phyloP scores from a whole-genome alignment of 2,888 invertebrate species.

The Hypolimnas misippus region DNA sequence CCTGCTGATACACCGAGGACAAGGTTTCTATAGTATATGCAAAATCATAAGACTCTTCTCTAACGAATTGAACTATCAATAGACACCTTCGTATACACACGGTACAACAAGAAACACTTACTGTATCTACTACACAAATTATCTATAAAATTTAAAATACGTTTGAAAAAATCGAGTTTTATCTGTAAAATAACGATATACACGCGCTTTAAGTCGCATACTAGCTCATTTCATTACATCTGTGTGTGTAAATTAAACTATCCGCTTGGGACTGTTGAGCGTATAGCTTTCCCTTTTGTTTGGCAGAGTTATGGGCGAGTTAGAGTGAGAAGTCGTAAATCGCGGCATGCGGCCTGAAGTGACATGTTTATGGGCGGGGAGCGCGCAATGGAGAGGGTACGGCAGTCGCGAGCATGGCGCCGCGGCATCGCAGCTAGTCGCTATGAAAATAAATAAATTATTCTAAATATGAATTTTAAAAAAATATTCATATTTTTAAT shows the following conservation, averaged over 20 bases:
- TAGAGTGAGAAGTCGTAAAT: slow-evolving; percentile 84
- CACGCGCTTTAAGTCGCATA: slow-evolving; percentile 67
- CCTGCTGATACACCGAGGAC: slow-evolving; percentile 69
- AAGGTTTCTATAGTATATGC: slow-evolving; percentile 66
- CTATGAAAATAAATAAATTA: slow-evolving; percentile 39
- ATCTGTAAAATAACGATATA: slow-evolving; percentile 58
- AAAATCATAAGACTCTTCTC: slow-evolving; percentile 49
- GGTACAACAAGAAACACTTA: neutral
- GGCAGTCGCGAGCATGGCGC: slow-evolving; percentile 81
- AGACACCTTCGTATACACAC: neutral
- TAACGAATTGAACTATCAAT: neutral
- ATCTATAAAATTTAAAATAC: neutral
- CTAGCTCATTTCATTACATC: slow-evolving; percentile 75
- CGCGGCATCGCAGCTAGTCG: slow-evolving; percentile 48
- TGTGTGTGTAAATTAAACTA: slow-evolving; percentile 84
- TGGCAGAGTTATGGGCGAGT: slow-evolving; percentile 78
- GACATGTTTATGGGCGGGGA: slow-evolving; percentile 85
- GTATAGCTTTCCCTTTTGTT: slow-evolving; percentile 85
- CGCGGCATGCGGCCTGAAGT: slow-evolving; percentile 72
- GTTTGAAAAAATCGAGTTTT: slow-evolving; percentile 30
- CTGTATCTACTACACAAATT: too few relatives aligned
- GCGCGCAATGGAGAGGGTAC: slow-evolving; percentile 69
- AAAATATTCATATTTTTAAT: neutral
- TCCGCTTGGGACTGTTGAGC: slow-evolving; percentile 82
- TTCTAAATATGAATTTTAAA: neutral